Percentiles rank a stretch among this genome's conserved stretches.
phyloP scores from a whole-genome alignment of 1,140 invertebrate genomes.

The Ectropis grisescens region DNA sequence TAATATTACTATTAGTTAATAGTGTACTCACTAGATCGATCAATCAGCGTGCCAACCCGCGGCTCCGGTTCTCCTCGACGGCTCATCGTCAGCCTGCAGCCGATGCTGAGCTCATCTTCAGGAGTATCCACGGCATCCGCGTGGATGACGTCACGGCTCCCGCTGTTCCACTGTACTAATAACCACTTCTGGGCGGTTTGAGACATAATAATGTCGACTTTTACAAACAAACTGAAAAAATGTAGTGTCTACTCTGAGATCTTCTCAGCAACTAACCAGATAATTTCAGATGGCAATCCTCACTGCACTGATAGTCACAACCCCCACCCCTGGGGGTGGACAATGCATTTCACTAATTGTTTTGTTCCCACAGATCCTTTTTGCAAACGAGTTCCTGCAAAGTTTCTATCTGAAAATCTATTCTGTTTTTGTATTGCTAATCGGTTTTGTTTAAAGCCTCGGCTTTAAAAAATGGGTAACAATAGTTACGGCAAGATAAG shows the following conservation, averaged over 20 bases:
- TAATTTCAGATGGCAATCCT: constrained; percentile 60
- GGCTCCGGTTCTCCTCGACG: constrained; percentile 6
- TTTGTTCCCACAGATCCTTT: constrained; percentile 28
- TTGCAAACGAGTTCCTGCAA: constrained; percentile 43
- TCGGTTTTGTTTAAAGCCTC: constrained; percentile 2
- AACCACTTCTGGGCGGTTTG: constrained; percentile 32
- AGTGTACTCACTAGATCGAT: constrained; percentile 13
- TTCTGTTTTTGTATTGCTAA: constrained; percentile 17
- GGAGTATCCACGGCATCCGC: constrained; percentile 13
- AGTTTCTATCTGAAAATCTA: constrained; percentile 28
- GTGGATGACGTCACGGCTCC: constrained; percentile 17
- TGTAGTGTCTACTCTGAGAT: too few relatives aligned
- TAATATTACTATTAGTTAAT: too few relatives aligned
- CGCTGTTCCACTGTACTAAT: constrained; percentile 32
- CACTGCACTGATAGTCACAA: constrained; percentile 37
- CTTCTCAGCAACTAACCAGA: constrained; percentile 20
- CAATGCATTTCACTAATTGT: constrained; percentile 53
- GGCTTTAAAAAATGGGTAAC: constrained; percentile 6
- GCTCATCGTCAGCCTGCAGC: constrained; percentile 6
- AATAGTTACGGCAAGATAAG: too few relatives aligned
- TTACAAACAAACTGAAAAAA: too few relatives aligned
- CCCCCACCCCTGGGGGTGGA: constrained; percentile 37
- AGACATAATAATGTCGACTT: too few relatives aligned
- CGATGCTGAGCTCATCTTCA: constrained; percentile 8
- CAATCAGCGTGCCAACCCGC: constrained; percentile 8